Percentiles rank a stretch among this genome's conserved stretches.
These are phyloP conservation scores for Garra rufa DNA, from an alignment of 2,113 vertebrate species.

Conservation along the genomic window DNA sequence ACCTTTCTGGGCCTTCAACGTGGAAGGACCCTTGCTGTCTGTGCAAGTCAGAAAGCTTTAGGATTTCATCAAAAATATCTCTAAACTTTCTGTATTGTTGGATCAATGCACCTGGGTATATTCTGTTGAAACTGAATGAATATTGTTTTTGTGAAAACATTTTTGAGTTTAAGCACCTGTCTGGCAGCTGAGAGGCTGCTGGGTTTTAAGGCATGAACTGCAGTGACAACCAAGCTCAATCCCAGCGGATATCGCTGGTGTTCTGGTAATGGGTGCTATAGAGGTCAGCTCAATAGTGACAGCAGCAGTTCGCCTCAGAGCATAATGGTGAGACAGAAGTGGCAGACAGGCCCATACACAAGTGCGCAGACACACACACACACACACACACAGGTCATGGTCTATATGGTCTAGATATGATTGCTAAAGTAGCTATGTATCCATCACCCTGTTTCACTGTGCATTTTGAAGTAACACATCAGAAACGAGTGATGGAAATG, in stretches of 20 bases:
- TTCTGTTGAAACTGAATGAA: neutral
- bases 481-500: too few relatives aligned
- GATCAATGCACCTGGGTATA: neutral
- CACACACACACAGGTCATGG: neutral
- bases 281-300: slow-evolving; percentile 23
- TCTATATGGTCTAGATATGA: neutral
- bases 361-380: slow-evolving; percentile 12
- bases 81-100: neutral
- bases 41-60: too few relatives aligned
- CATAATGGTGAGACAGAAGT: slow-evolving; percentile 12
- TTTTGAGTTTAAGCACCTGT: neutral
- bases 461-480: too few relatives aligned
- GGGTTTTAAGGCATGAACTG: neutral
- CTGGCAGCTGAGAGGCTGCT: neutral
- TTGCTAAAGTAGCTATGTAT: too few relatives aligned
- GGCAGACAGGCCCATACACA: slow-evolving; percentile 14
- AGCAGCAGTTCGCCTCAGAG: neutral
- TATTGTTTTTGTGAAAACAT: neutral
- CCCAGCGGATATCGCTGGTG: slow-evolving; percentile 13
- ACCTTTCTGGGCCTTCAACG: too few relatives aligned
- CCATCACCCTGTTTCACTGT: too few relatives aligned
- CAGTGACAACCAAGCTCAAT: neutral
- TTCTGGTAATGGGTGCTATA: neutral
- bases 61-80: too few relatives aligned
- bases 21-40: too few relatives aligned